Base-by-base conservation (phyloP, 2,888 invertebrate genomes). In the Nowickia ferox region DNA sequence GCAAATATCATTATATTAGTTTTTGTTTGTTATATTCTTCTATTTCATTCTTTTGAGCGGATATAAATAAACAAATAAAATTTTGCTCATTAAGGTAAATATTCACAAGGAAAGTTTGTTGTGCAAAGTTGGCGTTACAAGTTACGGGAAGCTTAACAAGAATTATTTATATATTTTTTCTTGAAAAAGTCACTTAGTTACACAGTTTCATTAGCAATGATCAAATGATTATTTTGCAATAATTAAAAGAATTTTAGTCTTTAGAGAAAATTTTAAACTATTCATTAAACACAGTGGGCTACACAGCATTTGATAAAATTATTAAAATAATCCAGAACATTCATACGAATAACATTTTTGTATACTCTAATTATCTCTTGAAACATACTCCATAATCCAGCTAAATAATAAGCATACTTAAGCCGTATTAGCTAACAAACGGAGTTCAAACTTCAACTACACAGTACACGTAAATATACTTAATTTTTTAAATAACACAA, bases 81-180 rank as follows among this genome's bases (percentile, higher is more conserved):
- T 69, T 42, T 22, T n/a, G 42, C 77, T 78, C 68, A 69, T 78
- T 78, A 78, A 78, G 77, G 77, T 69, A 61, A 68, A 78, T 59
- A 15, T 68, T 40, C 38, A 40, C 57, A 46, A 59, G 68, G 51
- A 69, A 78, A 19, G 22, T 57, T 55, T 13, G 42, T 55, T 65
- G 5, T 76, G 17, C 46, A n/a, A 13, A 2, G 30, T 15, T 13
- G 38, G 19, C 13, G 30, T 38, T 46, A 46, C 30, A 42, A 57
- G 30, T 38, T n/a, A 66, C 48, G 38, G 48, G 17, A 66, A 51
- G 48, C 38, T n/a, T 48, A 51, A 38, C 19, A 48, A 30, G 42
- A 66, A 66, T 66, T 48, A 66, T 30, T 30, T 30, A 6, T 15
- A 15, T 48, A 6, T 40, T n/a, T 22, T 40, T 3, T 11, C 9